Evolutionary conservation across 2,888 invertebrate genomes (phyloP).

Genomic region (Incurvaria masculella): DNA sequence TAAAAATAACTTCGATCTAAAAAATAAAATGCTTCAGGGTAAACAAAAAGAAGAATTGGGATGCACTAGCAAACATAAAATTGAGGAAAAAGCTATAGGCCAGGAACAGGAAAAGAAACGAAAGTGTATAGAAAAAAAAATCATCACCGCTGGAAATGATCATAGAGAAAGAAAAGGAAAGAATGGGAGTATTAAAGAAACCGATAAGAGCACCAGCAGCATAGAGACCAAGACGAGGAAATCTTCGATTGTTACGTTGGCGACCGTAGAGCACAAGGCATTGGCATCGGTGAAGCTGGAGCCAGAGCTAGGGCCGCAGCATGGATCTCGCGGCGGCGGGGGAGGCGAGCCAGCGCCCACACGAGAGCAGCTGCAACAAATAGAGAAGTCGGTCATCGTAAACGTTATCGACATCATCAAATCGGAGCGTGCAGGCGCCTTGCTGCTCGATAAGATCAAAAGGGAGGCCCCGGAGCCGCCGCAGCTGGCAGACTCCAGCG

Average conservation of each 20-base stretch:
- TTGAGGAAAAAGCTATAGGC: constrained; percentile 11
- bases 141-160: constrained; percentile 21
- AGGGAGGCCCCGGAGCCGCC: constrained; percentile 22
- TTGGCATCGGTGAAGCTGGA: no score
- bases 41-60: no score
- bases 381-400: constrained; percentile 15
- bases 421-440: constrained; percentile 8
- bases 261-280: no score
- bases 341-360: no score
- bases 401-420: constrained; percentile 15
- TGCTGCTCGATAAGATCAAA: constrained; percentile 16
- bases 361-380: background rate
- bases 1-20: no score
- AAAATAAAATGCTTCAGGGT: no score
- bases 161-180: constrained; percentile 13
- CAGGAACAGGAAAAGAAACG: background rate
- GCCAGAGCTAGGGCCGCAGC: no score
- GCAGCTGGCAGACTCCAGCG: constrained; percentile 46
- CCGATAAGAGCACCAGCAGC: no score
- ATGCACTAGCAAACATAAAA: constrained; percentile 22
- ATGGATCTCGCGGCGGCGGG: no score
- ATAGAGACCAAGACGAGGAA: no score
- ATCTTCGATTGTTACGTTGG: no score
- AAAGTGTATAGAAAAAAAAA: background rate
- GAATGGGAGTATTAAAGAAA: constrained; percentile 30